phyloP scores from a whole-genome alignment of 1,140 invertebrate species.

The Bactericera cockerelli region DNA sequence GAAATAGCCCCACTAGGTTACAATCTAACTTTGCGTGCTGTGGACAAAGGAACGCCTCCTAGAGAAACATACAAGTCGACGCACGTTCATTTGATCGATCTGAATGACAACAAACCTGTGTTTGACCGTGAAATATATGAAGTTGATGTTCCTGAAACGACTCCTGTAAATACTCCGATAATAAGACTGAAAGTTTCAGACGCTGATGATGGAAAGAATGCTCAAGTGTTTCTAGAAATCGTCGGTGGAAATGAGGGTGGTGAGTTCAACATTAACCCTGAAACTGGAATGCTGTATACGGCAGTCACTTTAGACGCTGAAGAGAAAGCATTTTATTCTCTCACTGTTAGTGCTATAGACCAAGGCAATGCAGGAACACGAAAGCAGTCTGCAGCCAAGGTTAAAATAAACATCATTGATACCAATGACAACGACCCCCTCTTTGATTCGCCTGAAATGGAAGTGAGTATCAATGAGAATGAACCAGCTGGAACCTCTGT shows the following conservation, averaged over 20 bases:
- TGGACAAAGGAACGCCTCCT: conserved; percentile 65
- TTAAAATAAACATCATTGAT: conserved; percentile 75
- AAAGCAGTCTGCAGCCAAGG: conserved; percentile 73
- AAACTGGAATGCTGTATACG: conserved; percentile 79
- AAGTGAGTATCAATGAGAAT: conserved; percentile 66
- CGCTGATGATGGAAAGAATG: conserved; percentile 64
- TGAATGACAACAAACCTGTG: conserved; percentile 71
- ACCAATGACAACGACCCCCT: conserved; percentile 84
- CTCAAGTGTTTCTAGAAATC: conserved; percentile 70
- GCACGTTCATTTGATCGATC: conserved; percentile 57
- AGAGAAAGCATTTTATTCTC: conserved; percentile 66
- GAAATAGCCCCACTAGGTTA: conserved; percentile 60
- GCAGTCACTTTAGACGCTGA: conserved; percentile 74
- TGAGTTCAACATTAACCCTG: conserved; percentile 71
- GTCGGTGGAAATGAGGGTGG: conserved; percentile 81
- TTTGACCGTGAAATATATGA: conserved; percentile 81
- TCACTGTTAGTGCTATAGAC: conserved; percentile 82
- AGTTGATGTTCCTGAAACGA: conserved; percentile 71
- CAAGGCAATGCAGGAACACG: conserved; percentile 66
- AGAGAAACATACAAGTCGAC: conserved; percentile 55
- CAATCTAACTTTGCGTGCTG: conserved; percentile 70
- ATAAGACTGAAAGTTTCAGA: conserved; percentile 74
- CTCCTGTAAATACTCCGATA: conserved; percentile 73
- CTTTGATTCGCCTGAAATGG: conserved; percentile 53
- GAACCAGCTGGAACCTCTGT: conserved; percentile 68